Evolutionary conservation across 2,888 invertebrate species (phyloP).

Genomic region (Aleiodes alternator): DNA sequence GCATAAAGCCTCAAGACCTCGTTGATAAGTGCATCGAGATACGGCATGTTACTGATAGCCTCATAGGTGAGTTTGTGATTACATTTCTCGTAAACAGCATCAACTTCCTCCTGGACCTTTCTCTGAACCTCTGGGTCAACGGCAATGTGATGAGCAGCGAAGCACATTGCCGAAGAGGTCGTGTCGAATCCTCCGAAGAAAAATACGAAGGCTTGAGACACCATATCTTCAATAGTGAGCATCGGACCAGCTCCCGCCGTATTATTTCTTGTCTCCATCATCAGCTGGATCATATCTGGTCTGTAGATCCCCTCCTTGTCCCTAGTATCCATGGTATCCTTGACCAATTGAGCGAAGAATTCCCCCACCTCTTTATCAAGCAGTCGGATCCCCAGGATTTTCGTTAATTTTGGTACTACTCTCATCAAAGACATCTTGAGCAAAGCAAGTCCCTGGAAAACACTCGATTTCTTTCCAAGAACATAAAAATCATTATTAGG

Average conservation of each 20-base stretch:
- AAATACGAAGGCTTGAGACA: conserved; percentile 75
- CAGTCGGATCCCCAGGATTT: conserved; percentile 50
- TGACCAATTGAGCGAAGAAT: conserved; percentile 59
- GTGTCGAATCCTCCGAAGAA: conserved; percentile 69
- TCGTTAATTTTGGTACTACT: conserved; percentile 54
- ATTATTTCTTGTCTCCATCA: conserved; percentile 74
- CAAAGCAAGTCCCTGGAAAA: conserved; percentile 33
- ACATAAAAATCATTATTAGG: conserved; percentile 56
- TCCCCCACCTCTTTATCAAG: conserved; percentile 41
- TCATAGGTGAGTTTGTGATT: conserved; percentile 73
- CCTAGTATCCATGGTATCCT: conserved; percentile 56
- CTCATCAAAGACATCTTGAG: conserved; percentile 53
- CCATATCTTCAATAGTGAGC: conserved; percentile 70
- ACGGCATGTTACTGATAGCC: conserved; percentile 75
- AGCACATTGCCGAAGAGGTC: conserved; percentile 62
- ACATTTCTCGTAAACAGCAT: conserved; percentile 57
- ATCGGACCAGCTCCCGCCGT: conserved; percentile 42
- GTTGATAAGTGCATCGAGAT: conserved; percentile 77
- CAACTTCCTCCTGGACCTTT: conserved; percentile 70
- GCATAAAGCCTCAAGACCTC: conserved; percentile 67
- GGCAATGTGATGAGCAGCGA: conserved; percentile 62
- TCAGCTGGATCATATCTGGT: conserved; percentile 79
- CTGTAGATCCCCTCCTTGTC: conserved; percentile 65
- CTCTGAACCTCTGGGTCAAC: conserved; percentile 75
- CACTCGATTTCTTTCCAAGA: conserved; percentile 51